These are phyloP conservation scores for Montipora sp. DNA, from an alignment of 64 coral and sea anemone species.

Conservation along the genomic window DNA sequence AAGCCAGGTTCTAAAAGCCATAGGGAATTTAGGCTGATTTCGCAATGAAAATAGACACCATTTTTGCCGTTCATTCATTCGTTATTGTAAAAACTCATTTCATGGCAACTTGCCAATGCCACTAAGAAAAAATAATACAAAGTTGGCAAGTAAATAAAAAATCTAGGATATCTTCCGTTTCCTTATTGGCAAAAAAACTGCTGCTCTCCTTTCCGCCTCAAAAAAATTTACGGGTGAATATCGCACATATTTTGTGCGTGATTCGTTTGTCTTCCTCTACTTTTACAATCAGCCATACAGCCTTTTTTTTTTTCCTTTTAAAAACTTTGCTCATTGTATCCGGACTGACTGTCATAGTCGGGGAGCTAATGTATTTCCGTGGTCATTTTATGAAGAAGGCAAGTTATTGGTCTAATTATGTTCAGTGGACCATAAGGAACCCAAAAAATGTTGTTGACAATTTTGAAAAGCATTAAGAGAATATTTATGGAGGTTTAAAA, in stretches of 20 bases:
- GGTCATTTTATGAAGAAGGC: conserved; percentile 12
- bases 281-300: too few species aligned
- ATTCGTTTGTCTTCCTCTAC: too few species aligned
- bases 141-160: neutral
- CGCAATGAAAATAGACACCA: too few species aligned
- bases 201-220: too few species aligned
- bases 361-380: conserved; percentile 6
- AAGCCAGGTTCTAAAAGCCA: too few species aligned
- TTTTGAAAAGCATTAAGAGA: conserved; percentile 9
- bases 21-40: neutral
- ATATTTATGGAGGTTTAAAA: neutral
- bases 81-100: neutral
- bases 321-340: too few species aligned
- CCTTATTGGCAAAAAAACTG: neutral
- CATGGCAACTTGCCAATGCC: neutral
- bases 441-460: neutral
- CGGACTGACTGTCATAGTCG: neutral
- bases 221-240: too few species aligned
- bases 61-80: too few species aligned
- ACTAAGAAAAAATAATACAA: conserved; percentile 15
- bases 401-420: neutral
- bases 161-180: neutral
- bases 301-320: too few species aligned
- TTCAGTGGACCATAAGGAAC: neutral
- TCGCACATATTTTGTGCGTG: too few species aligned